Base-by-base conservation (phyloP, 1,140 invertebrate genomes). In the Ceratosolen solmsi region DNA sequence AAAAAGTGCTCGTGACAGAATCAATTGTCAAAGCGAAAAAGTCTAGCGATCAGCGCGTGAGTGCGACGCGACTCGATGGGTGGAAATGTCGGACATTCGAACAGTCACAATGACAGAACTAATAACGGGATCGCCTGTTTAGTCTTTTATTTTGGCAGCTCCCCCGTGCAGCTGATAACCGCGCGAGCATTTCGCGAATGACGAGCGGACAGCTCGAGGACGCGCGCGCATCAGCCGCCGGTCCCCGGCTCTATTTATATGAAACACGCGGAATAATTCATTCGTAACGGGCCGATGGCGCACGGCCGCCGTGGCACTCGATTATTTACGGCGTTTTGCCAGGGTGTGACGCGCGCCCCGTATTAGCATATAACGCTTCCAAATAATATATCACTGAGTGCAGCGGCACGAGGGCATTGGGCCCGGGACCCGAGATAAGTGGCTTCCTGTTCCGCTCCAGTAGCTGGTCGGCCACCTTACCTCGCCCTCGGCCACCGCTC, bases 351-450 rank as follows among this genome's bases (percentile, higher is more conserved):
- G 51, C 36, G 7, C 17, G 25, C 25, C 0, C 70, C 51, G 58
- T 84, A 88, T 88, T 88, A 88, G 87, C 87, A 88, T 88, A 87
- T 80, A 86, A 80, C 75, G 82, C 82, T 86, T 84, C 84, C 85
- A 87, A 88, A 87, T 88, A 86, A 88, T 88, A 87, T 88, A 89
- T 87, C 85, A 87, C 84, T 30, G 27, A 60, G 81, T 71, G 85
- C 72, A 25, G 60, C 13, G n/a, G 58, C 11, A 27, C 68, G 80
- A 51, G 46, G 75, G 81, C 84, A 86, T 85, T 82, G 84, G 79
- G 80, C 77, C 72, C 72, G 46, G 20, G 36, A 84, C 77, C 60
- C 65, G 70, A 85, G 85, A 87, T 84, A 88, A 87, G 86, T 86
- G 84, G 86, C 86, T 88, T 88, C 87, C 86, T 86, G 86, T 81